These are phyloP conservation scores for Grus americana DNA, from an alignment of 2,113 vertebrate genomes.

Conservation along the genomic window DNA sequence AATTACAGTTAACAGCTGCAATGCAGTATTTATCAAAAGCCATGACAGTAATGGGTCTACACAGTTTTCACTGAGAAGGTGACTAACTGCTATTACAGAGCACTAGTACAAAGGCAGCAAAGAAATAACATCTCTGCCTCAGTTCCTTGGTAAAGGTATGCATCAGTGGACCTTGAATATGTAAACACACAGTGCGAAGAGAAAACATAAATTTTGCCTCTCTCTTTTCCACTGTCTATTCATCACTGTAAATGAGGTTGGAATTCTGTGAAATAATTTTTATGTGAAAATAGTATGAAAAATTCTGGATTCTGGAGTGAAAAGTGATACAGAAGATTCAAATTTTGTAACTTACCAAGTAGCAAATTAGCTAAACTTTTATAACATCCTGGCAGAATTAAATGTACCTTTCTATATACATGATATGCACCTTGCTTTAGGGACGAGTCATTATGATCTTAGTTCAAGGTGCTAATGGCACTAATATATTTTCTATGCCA, in stretches of 20 bases:
- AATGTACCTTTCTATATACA: not conserved
- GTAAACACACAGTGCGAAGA: too few relatives aligned
- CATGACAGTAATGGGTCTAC: not conserved
- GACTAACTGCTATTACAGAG: not conserved
- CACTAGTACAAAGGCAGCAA: not conserved
- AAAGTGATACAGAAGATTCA: not conserved
- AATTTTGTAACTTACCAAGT: not conserved
- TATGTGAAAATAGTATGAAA: not conserved
- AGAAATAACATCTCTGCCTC: not conserved
- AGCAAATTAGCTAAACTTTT: not conserved
- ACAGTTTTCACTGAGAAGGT: not conserved
- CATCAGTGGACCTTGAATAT: not conserved
- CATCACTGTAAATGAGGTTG: not conserved
- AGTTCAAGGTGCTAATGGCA: not conserved
- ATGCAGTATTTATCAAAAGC: not conserved
- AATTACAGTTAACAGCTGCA: not conserved
- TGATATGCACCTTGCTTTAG: not conserved
- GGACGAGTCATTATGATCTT: not conserved
- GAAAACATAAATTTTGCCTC: not conserved
- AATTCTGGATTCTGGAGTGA: not conserved
- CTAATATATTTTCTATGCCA: not conserved
- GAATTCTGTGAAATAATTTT: not conserved
- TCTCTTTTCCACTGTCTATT: not conserved
- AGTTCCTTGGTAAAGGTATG: not conserved
- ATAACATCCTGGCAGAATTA: not conserved